These are phyloP conservation scores for Sylvilagus floridanus DNA, from an alignment of 2,797 vertebrate genomes.

Conservation along the genomic window DNA sequence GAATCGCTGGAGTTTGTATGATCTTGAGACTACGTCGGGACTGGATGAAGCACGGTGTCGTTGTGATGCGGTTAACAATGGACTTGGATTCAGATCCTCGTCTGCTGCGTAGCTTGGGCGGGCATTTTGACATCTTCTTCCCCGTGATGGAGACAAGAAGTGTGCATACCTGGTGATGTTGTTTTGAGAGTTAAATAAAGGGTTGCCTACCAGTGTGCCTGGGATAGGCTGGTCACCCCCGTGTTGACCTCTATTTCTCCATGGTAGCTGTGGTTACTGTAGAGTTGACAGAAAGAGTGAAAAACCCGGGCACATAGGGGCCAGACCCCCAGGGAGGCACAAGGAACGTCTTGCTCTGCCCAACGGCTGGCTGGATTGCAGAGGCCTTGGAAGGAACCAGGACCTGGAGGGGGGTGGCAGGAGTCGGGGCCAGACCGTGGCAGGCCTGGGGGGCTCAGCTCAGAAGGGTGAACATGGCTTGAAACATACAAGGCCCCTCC, in stretches of 20 bases:
- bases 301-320: fast-evolving
- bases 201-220: fast-evolving
- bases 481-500: not conserved
- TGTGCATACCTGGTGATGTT: fast-evolving
- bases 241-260: fast-evolving
- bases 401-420: fast-evolving
- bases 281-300: fast-evolving
- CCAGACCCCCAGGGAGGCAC: not conserved
- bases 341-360: too few species aligned
- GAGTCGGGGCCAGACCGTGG: fast-evolving
- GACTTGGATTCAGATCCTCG: not conserved
- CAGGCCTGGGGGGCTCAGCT: too few species aligned
- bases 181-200: not conserved
- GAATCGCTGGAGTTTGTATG: fast-evolving
- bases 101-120: not conserved
- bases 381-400: fast-evolving
- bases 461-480: fast-evolving
- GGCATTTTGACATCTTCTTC: not conserved
- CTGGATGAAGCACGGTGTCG: fast-evolving
- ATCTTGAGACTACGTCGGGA: not conserved
- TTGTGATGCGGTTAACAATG: fast-evolving
- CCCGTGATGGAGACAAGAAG: fast-evolving
- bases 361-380: not conserved
- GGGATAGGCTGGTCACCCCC: fast-evolving
- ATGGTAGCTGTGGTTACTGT: not conserved